phyloP scores from a whole-genome alignment of 1,140 invertebrate species.

The Telenomus remus region DNA sequence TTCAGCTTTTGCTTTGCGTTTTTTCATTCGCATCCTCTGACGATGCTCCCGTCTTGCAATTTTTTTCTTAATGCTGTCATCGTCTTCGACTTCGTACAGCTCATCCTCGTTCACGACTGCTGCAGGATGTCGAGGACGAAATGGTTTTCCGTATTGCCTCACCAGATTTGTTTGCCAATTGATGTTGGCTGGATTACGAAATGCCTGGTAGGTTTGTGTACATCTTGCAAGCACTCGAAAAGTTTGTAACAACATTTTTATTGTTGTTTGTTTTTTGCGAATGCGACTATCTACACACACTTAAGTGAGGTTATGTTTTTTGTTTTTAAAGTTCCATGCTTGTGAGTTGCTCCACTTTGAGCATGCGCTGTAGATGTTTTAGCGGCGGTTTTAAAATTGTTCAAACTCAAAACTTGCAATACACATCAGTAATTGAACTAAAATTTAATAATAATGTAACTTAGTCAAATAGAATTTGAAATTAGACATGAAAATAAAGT shows the following conservation, averaged over 20 bases:
- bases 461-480: no score
- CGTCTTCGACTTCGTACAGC: slow-evolving; percentile 50
- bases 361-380: no score
- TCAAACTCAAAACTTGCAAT: no score
- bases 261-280: neutral
- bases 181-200: slow-evolving; percentile 1
- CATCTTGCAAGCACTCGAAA: slow-evolving; percentile 12
- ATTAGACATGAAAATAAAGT: no score
- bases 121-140: slow-evolving; percentile 40
- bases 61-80: slow-evolving; percentile 25
- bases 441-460: no score
- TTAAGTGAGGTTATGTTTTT: neutral
- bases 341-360: no score
- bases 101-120: slow-evolving; percentile 65
- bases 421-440: no score
- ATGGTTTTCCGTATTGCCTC: slow-evolving; percentile 44
- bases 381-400: no score
- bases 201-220: slow-evolving; percentile 5
- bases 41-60: slow-evolving; percentile 14
- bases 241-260: slow-evolving; percentile 20
- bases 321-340: neutral
- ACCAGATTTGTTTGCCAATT: slow-evolving; percentile 12
- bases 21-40: slow-evolving; percentile 15
- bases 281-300: neutral
- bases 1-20: slow-evolving; percentile 19